Evolutionary conservation across 1,140 invertebrate species (phyloP).

Genomic region (Pseudomyrmex sp.): DNA sequence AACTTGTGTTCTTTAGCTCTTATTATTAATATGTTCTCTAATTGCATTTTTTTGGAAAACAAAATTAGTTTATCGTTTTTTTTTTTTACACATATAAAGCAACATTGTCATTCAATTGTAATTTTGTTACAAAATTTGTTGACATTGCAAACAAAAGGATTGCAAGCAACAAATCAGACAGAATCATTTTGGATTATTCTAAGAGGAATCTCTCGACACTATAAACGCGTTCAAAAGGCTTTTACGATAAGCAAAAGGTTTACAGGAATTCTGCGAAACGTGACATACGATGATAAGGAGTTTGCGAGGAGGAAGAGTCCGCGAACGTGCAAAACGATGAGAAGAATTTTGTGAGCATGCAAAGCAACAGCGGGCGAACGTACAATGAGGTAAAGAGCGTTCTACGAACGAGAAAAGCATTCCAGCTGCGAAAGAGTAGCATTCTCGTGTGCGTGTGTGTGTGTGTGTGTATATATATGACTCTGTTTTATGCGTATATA

Average conservation of each 20-base stretch:
- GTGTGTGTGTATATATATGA: neutral
- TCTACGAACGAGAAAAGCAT: conserved; percentile 44
- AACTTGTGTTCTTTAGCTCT: no score
- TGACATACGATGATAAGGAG: conserved; percentile 45
- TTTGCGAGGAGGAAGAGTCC: conserved; percentile 45
- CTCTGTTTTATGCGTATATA: conserved; percentile 14
- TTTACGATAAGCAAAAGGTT: conserved; percentile 10
- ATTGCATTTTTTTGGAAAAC: no score
- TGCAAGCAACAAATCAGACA: neutral
- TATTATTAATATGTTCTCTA: no score
- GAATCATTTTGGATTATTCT: conserved; percentile 22
- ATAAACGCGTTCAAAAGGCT: neutral
- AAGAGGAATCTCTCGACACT: neutral
- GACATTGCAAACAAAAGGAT: no score
- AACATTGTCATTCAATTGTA: no score
- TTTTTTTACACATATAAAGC: no score
- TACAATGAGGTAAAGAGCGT: conserved; percentile 50
- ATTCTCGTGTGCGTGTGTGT: conserved; percentile 28
- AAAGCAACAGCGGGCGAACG: conserved; percentile 37
- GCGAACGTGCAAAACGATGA: conserved; percentile 38
- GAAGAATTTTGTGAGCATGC: conserved; percentile 55
- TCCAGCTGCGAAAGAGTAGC: conserved; percentile 48
- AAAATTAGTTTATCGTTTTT: no score
- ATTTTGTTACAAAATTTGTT: no score
- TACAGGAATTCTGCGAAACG: conserved; percentile 38